These are phyloP conservation scores for Cydia splendana DNA, from an alignment of 1,140 invertebrate genomes.

Conservation along the genomic window DNA sequence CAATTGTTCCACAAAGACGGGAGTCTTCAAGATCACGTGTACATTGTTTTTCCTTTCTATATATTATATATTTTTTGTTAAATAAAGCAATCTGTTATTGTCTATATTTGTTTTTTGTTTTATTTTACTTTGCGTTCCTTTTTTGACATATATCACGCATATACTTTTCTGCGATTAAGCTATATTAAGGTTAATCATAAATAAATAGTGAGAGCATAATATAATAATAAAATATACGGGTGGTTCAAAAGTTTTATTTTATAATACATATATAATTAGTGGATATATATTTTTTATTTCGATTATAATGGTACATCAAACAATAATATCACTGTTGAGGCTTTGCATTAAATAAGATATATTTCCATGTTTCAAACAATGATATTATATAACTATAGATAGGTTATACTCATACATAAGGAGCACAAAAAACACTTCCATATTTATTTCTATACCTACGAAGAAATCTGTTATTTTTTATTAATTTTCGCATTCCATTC, in stretches of 20 bases:
- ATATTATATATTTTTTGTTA: constrained; percentile 80
- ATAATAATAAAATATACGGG: constrained; percentile 70
- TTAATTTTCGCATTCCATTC: too few species aligned
- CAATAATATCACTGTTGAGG: constrained; percentile 45
- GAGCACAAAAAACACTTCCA: too few species aligned
- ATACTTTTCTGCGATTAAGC: constrained; percentile 38
- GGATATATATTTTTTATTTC: constrained; percentile 44
- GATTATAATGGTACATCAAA: constrained; percentile 38
- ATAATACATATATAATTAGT: constrained; percentile 46
- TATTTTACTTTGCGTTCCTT: constrained; percentile 62
- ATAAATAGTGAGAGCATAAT: constrained; percentile 73
- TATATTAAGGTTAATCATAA: constrained; percentile 67
- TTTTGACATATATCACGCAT: constrained; percentile 39
- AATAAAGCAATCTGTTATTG: constrained; percentile 79
- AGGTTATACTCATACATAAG: too few species aligned
- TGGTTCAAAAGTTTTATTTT: constrained; percentile 69
- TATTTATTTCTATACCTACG: too few species aligned
- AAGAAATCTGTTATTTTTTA: too few species aligned
- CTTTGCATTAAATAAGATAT: constrained; percentile 31
- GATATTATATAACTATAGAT: too few species aligned
- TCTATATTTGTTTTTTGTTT: constrained; percentile 71
- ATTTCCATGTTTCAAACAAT: constrained; percentile 19
- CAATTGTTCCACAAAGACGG: constrained; percentile 62
- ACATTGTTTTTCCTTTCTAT: constrained; percentile 75
- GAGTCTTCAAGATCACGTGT: constrained; percentile 60